Evolutionary conservation across 2,113 vertebrate genomes (phyloP).

Genomic region (Gadus chalcogrammus): DNA sequence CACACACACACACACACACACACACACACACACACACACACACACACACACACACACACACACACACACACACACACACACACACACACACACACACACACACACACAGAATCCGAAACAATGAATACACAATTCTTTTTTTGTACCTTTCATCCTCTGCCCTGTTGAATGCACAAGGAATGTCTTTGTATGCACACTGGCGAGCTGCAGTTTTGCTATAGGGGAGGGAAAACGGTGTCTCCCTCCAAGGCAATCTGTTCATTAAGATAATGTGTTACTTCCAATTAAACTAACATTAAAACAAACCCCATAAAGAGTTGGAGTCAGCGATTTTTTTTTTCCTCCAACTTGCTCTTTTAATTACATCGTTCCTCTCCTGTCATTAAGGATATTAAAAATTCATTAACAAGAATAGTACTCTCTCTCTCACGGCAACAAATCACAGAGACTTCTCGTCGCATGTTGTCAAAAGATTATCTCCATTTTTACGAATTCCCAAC

Average conservation of each 20-base stretch:
- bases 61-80: constrained; percentile 3
- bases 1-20: neutral
- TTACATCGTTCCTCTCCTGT: constrained; percentile 99
- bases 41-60: constrained; percentile 4
- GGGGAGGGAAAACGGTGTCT: constrained; percentile 35
- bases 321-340: constrained; percentile 94
- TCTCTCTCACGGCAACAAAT: constrained; percentile 79
- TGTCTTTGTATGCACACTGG: constrained; percentile 51
- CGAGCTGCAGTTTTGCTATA: constrained; percentile 61
- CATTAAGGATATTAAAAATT: constrained; percentile 99
- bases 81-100: neutral
- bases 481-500: constrained; percentile 65
- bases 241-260: constrained; percentile 95
- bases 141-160: no score
- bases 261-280: constrained; percentile 99
- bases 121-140: neutral
- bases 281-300: constrained; percentile 99
- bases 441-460: constrained; percentile 92
- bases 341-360: constrained; percentile 99
- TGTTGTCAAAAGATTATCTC: constrained; percentile 74
- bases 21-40: neutral
- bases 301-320: constrained; percentile 98
- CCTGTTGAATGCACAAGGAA: constrained; percentile 27
- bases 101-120: neutral
- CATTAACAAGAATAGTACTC: constrained; percentile 99